Conservation (phyloP, 2,888 invertebrate species). For the Tuberolachnus salignus region DNA sequence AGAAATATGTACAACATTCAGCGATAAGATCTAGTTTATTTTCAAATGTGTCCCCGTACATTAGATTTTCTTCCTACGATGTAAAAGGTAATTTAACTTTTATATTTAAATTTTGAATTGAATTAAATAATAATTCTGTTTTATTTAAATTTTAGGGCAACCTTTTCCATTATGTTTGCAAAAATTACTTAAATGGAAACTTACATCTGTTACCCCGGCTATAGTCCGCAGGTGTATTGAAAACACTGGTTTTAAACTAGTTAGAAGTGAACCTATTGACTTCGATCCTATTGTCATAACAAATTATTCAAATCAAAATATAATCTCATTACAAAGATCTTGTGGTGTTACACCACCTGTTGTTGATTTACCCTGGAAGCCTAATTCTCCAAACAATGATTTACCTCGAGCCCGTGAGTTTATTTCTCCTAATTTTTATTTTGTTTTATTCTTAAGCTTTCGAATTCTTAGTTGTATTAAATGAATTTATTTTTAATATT, state of each 20-base stretch:
- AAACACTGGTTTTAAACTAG: slow-evolving; percentile 83
- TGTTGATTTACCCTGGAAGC: slow-evolving; percentile 7
- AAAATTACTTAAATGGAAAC: slow-evolving; percentile 88
- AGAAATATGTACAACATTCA: slow-evolving; percentile 57
- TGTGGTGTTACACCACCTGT: slow-evolving; percentile 27
- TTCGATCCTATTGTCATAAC: background rate
- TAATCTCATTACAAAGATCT: slow-evolving; percentile 5
- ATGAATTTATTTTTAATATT: slow-evolving; percentile 61
- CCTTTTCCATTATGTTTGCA: slow-evolving; percentile 74
- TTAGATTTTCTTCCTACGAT: slow-evolving; percentile 78
- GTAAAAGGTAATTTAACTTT: slow-evolving; percentile 63
- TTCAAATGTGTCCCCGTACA: slow-evolving; percentile 80
- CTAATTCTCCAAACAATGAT: background rate
- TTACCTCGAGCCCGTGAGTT: slow-evolving; percentile 7
- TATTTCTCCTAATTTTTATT: background rate
- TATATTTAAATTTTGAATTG: background rate
- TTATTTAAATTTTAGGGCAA: slow-evolving; percentile 59
- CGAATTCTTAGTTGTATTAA: background rate
- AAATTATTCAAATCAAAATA: background rate
- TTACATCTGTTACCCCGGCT: slow-evolving; percentile 91
- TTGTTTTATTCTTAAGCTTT: background rate
- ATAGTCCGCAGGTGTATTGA: slow-evolving; percentile 85
- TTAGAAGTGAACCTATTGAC: slow-evolving; percentile 74
- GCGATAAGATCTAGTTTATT: slow-evolving; percentile 70
- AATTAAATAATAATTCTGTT: background rate